phyloP scores from a whole-genome alignment of 2,113 vertebrate genomes.

The Cochlearius cochlearius region DNA sequence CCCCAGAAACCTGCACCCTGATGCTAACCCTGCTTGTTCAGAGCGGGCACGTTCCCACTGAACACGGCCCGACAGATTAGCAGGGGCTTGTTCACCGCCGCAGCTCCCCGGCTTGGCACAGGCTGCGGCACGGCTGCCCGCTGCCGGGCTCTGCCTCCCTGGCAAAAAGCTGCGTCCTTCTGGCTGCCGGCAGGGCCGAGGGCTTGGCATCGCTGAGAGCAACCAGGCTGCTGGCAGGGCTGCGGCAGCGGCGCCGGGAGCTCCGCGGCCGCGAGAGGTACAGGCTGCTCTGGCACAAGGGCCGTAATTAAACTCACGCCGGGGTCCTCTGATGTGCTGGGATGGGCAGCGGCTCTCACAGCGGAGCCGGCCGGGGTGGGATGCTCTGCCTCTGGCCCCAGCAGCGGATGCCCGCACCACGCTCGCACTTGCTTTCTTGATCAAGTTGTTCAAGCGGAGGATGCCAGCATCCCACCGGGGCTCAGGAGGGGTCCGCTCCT shows the following conservation, averaged over 20 bases:
- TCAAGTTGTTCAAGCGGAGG: fast-evolving
- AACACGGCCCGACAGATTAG: background rate
- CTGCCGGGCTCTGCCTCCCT: background rate
- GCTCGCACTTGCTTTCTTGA: fast-evolving
- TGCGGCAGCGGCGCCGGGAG: background rate
- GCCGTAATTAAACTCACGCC: fast-evolving
- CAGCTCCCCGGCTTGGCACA: background rate
- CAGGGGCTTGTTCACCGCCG: background rate
- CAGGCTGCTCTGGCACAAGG: background rate
- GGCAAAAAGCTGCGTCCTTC: background rate
- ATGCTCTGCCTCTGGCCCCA: fast-evolving
- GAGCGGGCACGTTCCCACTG: background rate
- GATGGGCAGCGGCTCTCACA: background rate
- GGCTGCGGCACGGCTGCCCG: background rate
- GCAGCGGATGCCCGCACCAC: fast-evolving
- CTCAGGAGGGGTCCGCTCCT: background rate
- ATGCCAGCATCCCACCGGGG: fast-evolving
- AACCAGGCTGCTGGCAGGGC: background rate
- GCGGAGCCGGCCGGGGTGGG: fast-evolving
- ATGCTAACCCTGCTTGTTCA: background rate
- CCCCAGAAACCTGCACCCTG: background rate
- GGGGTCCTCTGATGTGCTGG: background rate
- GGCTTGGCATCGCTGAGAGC: background rate
- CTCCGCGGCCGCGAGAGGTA: background rate
- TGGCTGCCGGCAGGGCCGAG: background rate